Base-by-base conservation (phyloP, 2,797 vertebrate genomes). In the Alfaro cultratus region DNA sequence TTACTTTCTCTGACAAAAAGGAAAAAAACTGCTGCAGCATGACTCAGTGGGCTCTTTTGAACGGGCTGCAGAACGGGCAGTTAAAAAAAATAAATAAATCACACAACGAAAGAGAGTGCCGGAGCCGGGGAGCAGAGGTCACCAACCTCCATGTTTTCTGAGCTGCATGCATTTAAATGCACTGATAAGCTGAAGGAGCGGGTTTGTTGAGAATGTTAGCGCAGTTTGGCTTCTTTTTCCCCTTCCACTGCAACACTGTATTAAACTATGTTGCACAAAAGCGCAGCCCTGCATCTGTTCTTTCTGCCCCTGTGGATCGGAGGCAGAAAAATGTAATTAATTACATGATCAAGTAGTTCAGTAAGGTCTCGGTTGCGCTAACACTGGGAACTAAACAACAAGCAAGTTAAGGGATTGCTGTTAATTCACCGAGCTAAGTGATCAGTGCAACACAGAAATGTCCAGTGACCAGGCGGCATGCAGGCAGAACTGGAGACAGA, bases 41-140 rank as follows among this genome's bases (percentile, higher is more conserved):
- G 91, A 91, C 89, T 94, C 91, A 90, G 92, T 81, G 85, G 81
- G 80, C 87, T 84, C 82, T 84, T 53, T 81, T 79, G 75, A 84
- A 78, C 80, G 47, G 81, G 75, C 73, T 41, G 73, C 80, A 83
- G 47, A 73, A 78, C 26, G 76, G 75, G 76, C 77, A 31, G 86
- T 80, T 64, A 91, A 91, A 47, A 47, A 23, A 51, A 51, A 51
- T 2, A 46, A 43, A 43, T 1, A 45, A 88, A 93, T 93, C 92
- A 91, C 74, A 60, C 16, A 36, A 78, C 75, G 79, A 83, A 87
- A 86, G 86, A 75, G 29, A 64, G 80, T 2, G 51, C 84, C 70
- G 83, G 74, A 85, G 70, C 73, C 36, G 67, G 43, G 76, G 76
- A 86, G 82, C 45, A 60, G 84, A 91, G 91, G 92, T 93, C 92